Evolutionary conservation across 1,140 invertebrate genomes (phyloP), one percentile per base, ranked within the genome.

Genomic region (Pristionchus pacificus): DNA sequence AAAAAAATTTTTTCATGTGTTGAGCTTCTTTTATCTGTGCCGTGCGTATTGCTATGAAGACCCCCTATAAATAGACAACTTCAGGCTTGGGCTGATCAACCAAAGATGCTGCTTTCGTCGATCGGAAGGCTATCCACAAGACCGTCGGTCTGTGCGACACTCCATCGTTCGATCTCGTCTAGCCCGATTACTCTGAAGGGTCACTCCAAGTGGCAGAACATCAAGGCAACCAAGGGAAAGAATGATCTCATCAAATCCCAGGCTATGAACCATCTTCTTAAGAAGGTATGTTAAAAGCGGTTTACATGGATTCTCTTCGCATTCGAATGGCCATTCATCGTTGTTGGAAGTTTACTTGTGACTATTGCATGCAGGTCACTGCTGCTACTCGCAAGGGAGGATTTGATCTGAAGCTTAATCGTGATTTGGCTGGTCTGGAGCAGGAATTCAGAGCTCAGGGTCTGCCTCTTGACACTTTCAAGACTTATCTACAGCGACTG

Each of bases 181-280:
- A 49, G 38, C 38, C 19, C 38, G 6, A 19, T 49, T n/a, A n/a
- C n/a, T 6, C 19, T 49, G 2, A 82, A 82, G 61, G 80, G 80
- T 10, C 80, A 82, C 72, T 83, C 81, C 14, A 78, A 82, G 69
- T 82, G 80, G 80, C 80, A 82, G 65, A 82, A 82, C 65, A 82
- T 83, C 64, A 73, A 81, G 59, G 72, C 70, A 15, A 71, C 68
- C 59, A 82, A 82, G 62, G 77, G 71, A 24, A 84, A 84, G 60
- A 80, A 77, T 32, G 80, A 82, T 62, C 19, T 65, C 38, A 55
- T 71, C 1, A 68, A 70, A 30, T 75, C 74, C 6, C 78, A 77
- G 31, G 75, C 68, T n/a, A 77, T 75, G 15, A 79, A 75, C 38
- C 60, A 59, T 1, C 59, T 77, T 29, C 49, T 79, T 0, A 71